Base-by-base conservation (phyloP, 2,888 invertebrate species). In the Nymphalis polychloros region DNA sequence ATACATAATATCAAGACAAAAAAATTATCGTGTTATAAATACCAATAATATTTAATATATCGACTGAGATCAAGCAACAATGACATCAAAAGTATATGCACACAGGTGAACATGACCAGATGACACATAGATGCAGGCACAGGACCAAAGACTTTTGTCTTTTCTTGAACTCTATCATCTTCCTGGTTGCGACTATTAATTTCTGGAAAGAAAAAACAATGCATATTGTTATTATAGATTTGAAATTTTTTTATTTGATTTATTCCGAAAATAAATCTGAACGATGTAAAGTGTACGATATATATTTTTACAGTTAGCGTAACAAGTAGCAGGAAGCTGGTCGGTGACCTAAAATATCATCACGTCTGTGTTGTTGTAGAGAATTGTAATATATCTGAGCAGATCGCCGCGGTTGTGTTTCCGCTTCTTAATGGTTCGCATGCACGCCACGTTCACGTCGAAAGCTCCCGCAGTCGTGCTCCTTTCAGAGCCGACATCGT, bases 351-450 rank as follows among this genome's bases (percentile, higher is more conserved):
- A 63, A 66, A 63, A 64, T 66, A 62, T 23, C 31, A 64, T 57
- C 64, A 57, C 62, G 68, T 46, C 65, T 61, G 68, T 52, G 60
- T 59, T 67, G 61, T 59, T 77, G 81, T 80, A 83, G 83, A 88
- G 86, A 88, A 89, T 88, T 87, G 81, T 81, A 78, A 78, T 79
- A 64, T 71, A 69, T 71, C 71, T 68, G 68, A 19, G 61, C 63
- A 60, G 71, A 89, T 89, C 89, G 89, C 88, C 79, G 86, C 88
- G 88, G 88, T 86, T 80, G 77, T 78, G 76, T 76, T 74, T 79
- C 76, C 78, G 79, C 73, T 73, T 69, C 74, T 68, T 81, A 79
- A 81, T 79, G 75, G 76, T 72, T 59, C 64, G 71, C 50, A 67
- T 69, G 72, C 81, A 81, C 79, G 80, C 79, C 75, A 81, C 73